Percentiles rank a stretch among this genome's conserved stretches.
These are phyloP conservation scores for Ptychadena robeensis DNA, from an alignment of 2,797 vertebrate species.

Conservation along the genomic window DNA sequence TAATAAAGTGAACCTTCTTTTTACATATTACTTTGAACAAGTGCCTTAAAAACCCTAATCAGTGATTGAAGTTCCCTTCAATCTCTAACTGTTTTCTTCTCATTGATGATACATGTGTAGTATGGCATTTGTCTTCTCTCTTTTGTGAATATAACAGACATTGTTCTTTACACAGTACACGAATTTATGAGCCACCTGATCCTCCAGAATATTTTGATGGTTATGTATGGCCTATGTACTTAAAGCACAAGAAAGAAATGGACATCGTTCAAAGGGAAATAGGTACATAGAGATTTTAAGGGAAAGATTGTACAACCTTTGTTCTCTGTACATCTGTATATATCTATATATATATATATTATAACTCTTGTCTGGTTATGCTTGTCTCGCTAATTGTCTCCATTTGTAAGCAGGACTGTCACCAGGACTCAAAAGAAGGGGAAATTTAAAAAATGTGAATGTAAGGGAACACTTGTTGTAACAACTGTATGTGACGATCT, in stretches of 20 bases:
- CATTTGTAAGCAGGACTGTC: no score
- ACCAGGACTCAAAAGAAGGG: no score
- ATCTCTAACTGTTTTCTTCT: neutral
- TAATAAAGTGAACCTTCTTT: no score
- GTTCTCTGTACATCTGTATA: no score
- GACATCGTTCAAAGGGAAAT: slow-evolving; percentile 74
- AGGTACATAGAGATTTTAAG: slow-evolving; percentile 68
- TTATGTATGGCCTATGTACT: slow-evolving; percentile 94
- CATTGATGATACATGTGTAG: neutral
- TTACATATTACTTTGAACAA: no score
- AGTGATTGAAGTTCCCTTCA: no score
- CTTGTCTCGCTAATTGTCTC: no score
- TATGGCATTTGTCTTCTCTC: neutral
- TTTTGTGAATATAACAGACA: slow-evolving; percentile 16
- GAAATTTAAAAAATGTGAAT: neutral
- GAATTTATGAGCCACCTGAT: slow-evolving; percentile 87
- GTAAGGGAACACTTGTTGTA: no score
- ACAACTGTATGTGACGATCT: neutral
- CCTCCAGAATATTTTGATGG: slow-evolving; percentile 87
- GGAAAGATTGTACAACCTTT: no score
- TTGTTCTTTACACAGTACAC: slow-evolving; percentile 75
- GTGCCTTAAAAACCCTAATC: no score
- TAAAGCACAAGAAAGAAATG: slow-evolving; percentile 83
- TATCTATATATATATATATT: no score
- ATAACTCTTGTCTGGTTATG: no score